Evolutionary conservation across 2,888 invertebrate genomes (phyloP).

Genomic region (Calameuta filiformis): DNA sequence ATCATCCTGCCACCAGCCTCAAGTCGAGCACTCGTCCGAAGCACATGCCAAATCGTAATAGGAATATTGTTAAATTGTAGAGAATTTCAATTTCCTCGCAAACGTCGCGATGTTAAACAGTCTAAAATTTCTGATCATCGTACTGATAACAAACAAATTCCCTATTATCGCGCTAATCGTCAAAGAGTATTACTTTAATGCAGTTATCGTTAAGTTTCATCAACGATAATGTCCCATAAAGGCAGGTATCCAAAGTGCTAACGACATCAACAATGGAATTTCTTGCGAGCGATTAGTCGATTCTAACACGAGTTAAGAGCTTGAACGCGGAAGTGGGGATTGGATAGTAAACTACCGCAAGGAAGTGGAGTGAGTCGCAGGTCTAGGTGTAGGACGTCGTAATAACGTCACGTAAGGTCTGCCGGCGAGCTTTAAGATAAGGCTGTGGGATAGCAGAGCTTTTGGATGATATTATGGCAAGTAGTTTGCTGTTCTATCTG

Average conservation of each 20-base stretch:
- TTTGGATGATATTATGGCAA: slow-evolving; percentile 16
- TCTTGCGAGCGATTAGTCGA: background rate
- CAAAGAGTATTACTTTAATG: background rate
- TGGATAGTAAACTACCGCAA: background rate
- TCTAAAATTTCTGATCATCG: background rate
- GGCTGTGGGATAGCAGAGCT: slow-evolving; percentile 15
- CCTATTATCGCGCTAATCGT: background rate
- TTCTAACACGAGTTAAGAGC: background rate
- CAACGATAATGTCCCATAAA: background rate
- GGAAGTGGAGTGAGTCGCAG: background rate
- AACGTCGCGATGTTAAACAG: too few species aligned
- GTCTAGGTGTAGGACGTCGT: background rate
- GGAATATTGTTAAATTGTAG: background rate
- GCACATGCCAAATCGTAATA: background rate
- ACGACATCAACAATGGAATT: background rate
- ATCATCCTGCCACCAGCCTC: slow-evolving; percentile 25
- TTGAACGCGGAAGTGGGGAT: background rate
- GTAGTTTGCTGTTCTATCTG: slow-evolving; percentile 22
- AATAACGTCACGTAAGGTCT: background rate
- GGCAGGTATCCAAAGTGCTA: background rate
- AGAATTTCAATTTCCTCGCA: background rate
- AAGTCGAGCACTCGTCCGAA: background rate
- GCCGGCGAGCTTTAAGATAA: slow-evolving; percentile 18
- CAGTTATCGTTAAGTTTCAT: background rate
- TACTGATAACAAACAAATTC: too few species aligned